Evolutionary conservation across 2,113 vertebrate genomes (phyloP).

Genomic region (Gasterosteus aculeatus): DNA sequence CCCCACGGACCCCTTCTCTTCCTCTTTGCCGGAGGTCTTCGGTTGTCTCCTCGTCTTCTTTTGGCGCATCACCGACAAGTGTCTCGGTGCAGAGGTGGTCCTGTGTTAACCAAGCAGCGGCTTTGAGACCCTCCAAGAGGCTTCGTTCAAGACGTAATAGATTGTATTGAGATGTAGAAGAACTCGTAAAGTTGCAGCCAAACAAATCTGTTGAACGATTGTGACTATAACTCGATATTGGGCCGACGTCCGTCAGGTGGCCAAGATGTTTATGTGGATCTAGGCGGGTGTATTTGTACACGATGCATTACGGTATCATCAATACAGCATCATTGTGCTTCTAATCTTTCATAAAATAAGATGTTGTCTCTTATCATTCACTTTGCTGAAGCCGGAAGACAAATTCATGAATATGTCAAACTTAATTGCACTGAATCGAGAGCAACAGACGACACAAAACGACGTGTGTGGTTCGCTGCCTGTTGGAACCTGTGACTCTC

Average conservation of each 20-base stretch:
- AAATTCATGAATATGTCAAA: not conserved
- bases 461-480: slow-evolving; percentile 20
- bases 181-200: not conserved
- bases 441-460: slow-evolving; percentile 33
- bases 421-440: slow-evolving; percentile 26
- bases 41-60: slow-evolving; percentile 39
- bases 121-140: not conserved
- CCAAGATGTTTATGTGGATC: not conserved
- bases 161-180: too few relatives aligned
- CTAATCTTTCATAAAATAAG: not conserved
- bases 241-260: not conserved
- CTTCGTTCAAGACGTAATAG: not conserved
- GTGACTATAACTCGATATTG: not conserved
- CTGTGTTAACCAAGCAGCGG: not conserved
- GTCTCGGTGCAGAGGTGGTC: slow-evolving; percentile 7
- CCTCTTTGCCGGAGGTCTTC: slow-evolving; percentile 42
- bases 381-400: not conserved
- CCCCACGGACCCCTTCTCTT: slow-evolving; percentile 45
- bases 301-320: too few relatives aligned
- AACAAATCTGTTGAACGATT: not conserved
- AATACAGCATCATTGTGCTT: not conserved
- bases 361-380: not conserved
- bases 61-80: slow-evolving; percentile 40
- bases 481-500: slow-evolving; percentile 57
- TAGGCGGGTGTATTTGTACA: too few relatives aligned